Conservation (phyloP, 2,797 vertebrate species). For the Lepilemur septentrionalis region DNA sequence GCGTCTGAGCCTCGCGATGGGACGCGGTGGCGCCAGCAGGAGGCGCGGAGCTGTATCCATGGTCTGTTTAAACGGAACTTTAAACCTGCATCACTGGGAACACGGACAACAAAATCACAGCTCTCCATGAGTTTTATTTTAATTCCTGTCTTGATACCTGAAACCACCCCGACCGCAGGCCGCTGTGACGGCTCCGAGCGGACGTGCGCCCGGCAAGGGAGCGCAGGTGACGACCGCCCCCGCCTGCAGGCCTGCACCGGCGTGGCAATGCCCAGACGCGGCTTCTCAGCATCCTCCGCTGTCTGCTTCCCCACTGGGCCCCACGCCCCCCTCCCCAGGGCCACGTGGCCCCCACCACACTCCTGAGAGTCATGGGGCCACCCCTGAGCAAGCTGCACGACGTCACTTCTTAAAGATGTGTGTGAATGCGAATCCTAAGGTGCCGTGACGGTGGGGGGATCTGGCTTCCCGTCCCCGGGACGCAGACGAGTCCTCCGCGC, state of each 20-base stretch:
- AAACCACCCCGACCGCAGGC: background rate
- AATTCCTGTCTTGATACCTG: background rate
- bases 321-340: too few species aligned
- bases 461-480: too few species aligned
- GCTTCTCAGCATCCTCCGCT: background rate
- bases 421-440: background rate
- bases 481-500: fast-evolving
- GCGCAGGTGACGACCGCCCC: too few species aligned
- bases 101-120: background rate
- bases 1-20: background rate
- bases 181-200: background rate
- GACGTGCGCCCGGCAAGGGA: background rate
- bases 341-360: too few species aligned
- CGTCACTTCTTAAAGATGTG: background rate
- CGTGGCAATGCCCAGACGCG: fast-evolving
- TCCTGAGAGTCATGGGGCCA: background rate
- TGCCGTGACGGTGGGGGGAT: background rate
- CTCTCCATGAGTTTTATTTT: background rate
- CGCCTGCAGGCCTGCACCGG: too few species aligned
- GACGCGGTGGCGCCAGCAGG: too few species aligned
- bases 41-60: fast-evolving
- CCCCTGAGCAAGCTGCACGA: too few species aligned
- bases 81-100: background rate
- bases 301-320: background rate
- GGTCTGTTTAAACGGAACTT: background rate